A percentile compares a stretch with the other conserved stretches of the same genome.
These are phyloP conservation scores for Sitobion miscanthi DNA, from an alignment of 1,140 invertebrate genomes.

Conservation along the genomic window DNA sequence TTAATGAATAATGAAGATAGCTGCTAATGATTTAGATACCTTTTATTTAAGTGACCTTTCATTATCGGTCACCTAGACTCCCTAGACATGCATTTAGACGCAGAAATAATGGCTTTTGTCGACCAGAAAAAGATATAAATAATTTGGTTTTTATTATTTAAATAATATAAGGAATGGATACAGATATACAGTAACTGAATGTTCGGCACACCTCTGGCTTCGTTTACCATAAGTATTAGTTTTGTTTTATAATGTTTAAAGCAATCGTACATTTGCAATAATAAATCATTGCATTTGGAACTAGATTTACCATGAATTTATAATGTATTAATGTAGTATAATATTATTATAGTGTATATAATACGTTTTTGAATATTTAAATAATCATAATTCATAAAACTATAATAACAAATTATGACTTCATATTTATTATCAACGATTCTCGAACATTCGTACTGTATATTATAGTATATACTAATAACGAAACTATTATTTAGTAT, in stretches of 20 bases:
- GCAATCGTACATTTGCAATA: background rate
- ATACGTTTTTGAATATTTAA: background rate
- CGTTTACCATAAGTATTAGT: background rate
- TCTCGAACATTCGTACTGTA: background rate
- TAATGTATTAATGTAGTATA: too few relatives aligned
- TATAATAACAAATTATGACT: background rate
- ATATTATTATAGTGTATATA: too few relatives aligned
- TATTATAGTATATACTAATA: background rate
- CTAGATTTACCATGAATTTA: too few relatives aligned
- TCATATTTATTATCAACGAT: background rate
- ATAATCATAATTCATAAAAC: background rate
- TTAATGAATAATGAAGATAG: slow-evolving; percentile 13
- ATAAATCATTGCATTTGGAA: too few relatives aligned
- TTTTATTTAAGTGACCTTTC: background rate
- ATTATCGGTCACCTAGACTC: background rate
- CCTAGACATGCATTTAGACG: too few relatives aligned
- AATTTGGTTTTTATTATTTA: too few relatives aligned
- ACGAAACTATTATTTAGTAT: background rate
- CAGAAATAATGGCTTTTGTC: too few relatives aligned
- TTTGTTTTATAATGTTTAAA: background rate
- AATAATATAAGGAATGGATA: background rate
- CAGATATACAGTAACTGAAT: background rate
- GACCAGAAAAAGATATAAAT: too few relatives aligned
- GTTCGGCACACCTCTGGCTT: background rate
- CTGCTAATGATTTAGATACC: background rate